These are phyloP conservation scores for Tauraco erythrolophus DNA, from an alignment of 2,113 vertebrate species.

Conservation along the genomic window DNA sequence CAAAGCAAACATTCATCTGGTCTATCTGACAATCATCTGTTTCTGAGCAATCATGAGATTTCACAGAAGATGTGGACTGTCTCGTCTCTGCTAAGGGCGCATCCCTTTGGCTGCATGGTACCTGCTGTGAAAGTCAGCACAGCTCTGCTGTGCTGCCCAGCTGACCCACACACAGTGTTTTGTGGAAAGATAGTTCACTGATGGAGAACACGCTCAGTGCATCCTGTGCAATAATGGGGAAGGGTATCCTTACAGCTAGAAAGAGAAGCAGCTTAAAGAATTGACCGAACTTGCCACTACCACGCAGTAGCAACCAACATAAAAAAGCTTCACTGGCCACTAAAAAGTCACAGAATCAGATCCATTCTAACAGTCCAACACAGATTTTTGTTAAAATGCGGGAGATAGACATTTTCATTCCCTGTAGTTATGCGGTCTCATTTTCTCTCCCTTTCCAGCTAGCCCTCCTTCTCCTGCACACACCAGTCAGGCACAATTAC, in stretches of 20 bases:
- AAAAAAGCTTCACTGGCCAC: not conserved
- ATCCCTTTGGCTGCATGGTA: not conserved
- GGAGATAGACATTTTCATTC: not conserved
- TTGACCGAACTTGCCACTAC: not conserved
- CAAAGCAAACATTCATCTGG: not conserved
- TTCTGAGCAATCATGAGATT: not conserved
- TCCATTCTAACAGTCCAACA: not conserved
- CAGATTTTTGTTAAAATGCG: not conserved
- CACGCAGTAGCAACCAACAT: not conserved
- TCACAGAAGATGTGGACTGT: not conserved
- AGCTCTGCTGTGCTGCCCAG: not conserved
- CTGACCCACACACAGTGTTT: not conserved
- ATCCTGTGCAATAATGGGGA: not conserved
- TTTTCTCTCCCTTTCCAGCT: not conserved
- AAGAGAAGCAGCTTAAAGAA: not conserved
- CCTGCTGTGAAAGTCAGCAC: not conserved
- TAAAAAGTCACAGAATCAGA: not conserved
- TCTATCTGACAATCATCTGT: not conserved
- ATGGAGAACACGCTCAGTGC: not conserved
- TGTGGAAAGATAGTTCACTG: not conserved
- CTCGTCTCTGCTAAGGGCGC: not conserved
- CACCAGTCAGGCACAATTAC: not conserved
- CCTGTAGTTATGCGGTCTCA: rapidly evolving
- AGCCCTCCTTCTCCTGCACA: rapidly evolving
- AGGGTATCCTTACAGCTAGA: not conserved